These are phyloP conservation scores for Bergia puertoricense DNA, from an alignment of 92 coral and sea anemone species.

Conservation along the genomic window DNA sequence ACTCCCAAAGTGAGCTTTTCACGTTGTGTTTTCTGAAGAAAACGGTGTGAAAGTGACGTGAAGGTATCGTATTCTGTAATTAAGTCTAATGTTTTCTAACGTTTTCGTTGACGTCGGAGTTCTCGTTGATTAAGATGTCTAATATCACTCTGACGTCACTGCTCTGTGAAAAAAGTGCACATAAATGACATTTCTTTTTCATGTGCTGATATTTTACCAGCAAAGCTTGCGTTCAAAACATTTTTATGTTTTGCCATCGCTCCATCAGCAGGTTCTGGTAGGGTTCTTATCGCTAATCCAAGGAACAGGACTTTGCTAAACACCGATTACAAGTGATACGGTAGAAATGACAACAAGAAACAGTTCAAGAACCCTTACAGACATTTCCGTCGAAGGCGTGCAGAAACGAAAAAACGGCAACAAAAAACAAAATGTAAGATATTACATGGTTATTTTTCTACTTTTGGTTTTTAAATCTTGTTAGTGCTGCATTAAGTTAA, in stretches of 20 bases:
- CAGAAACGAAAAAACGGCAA: conserved; percentile 55
- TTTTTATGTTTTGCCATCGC: not conserved
- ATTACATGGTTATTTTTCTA: not conserved
- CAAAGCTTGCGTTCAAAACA: not conserved
- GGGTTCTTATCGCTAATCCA: not conserved
- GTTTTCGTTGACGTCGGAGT: too few species aligned
- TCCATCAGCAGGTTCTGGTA: not conserved
- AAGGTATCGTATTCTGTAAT: too few species aligned
- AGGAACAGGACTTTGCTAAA: not conserved
- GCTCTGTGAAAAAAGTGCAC: too few species aligned
- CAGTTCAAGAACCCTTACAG: conserved; percentile 50
- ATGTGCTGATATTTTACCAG: not conserved
- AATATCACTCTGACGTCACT: too few species aligned
- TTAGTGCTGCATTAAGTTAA: not conserved
- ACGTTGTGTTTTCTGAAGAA: too few species aligned
- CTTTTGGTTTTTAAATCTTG: not conserved
- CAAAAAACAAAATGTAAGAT: conserved; percentile 71
- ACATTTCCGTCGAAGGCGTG: conserved; percentile 77
- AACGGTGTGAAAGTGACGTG: too few species aligned
- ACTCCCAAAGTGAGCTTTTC: too few species aligned
- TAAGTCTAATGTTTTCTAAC: too few species aligned
- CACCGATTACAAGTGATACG: too few species aligned
- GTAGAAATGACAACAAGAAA: conserved; percentile 10
- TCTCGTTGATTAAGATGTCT: too few species aligned
- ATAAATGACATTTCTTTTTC: too few species aligned